Evolutionary conservation across 2,113 vertebrate genomes (phyloP).

Genomic region (Poeciliopsis prolifica): DNA sequence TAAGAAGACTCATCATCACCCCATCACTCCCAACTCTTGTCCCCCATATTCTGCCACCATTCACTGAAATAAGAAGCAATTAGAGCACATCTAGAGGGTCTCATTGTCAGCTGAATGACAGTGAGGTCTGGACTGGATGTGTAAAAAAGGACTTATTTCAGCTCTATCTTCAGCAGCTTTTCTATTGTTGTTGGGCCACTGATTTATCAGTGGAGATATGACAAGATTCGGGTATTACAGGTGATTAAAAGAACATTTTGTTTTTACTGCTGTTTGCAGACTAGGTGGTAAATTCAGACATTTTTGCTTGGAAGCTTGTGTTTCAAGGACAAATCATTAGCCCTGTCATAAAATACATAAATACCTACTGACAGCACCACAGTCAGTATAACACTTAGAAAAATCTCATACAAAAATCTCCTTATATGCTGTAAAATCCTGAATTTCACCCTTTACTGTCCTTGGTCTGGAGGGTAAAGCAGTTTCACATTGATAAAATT

Average conservation of each 20-base stretch:
- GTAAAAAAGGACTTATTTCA: constrained; percentile 63
- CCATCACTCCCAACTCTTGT: constrained; percentile 10
- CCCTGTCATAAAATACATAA: neutral
- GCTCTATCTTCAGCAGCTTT: constrained; percentile 23
- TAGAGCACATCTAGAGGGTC: constrained; percentile 45
- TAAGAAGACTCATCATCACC: constrained; percentile 42
- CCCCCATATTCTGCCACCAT: constrained; percentile 44
- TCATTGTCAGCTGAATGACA: constrained; percentile 53
- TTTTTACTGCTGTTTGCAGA: neutral
- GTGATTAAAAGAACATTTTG: neutral
- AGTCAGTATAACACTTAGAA: neutral
- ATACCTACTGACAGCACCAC: neutral
- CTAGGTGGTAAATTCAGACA: too few species aligned
- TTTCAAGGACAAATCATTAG: constrained; percentile 12
- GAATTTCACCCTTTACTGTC: constrained; percentile 2
- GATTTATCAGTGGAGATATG: too few species aligned
- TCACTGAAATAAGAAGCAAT: constrained; percentile 59
- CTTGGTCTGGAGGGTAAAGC: neutral
- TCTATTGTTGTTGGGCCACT: neutral
- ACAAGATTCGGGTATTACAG: too few species aligned
- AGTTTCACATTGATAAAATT: constrained; percentile 28
- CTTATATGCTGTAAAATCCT: neutral
- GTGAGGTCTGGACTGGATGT: constrained; percentile 61
- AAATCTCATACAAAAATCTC: too few species aligned
- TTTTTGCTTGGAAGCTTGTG: neutral